Evolutionary conservation across 2,113 vertebrate species (phyloP).

Genomic region (Poeciliopsis turrubarensis): DNA sequence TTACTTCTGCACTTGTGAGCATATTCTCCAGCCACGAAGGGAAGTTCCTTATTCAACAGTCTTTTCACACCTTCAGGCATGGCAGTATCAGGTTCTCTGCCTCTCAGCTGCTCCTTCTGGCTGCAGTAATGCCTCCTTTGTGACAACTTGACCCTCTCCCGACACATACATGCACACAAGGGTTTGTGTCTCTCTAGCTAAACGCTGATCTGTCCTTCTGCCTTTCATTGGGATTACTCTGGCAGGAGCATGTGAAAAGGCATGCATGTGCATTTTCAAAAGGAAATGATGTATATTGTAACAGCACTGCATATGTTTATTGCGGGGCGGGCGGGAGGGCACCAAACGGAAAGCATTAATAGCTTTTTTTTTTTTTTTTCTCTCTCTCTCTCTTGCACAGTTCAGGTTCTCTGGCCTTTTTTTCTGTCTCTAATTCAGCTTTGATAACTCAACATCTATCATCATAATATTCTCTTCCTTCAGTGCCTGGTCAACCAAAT

Average conservation of each 20-base stretch:
- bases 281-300: neutral
- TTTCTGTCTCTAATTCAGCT: no score
- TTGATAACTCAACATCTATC: no score
- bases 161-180: slow-evolving; percentile 7
- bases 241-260: slow-evolving; percentile 24
- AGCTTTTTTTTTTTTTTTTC: no score
- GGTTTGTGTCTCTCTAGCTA: neutral
- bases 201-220: neutral
- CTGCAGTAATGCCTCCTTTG: slow-evolving; percentile 44
- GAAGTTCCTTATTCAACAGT: slow-evolving; percentile 68
- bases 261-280: slow-evolving; percentile 11
- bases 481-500: no score
- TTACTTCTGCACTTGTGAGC: slow-evolving; percentile 73
- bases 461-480: no score
- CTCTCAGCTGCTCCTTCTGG: slow-evolving; percentile 57
- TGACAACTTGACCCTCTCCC: slow-evolving; percentile 52
- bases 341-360: neutral
- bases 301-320: slow-evolving; percentile 7
- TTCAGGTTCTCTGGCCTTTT: no score
- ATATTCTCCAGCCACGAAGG: slow-evolving; percentile 50
- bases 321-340: neutral
- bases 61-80: slow-evolving; percentile 41
- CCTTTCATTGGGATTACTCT: slow-evolving; percentile 14
- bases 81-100: slow-evolving; percentile 63
- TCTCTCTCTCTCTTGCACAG: no score